Conservation (phyloP, 1,140 invertebrate genomes). For the Leguminivora glycinivorella region DNA sequence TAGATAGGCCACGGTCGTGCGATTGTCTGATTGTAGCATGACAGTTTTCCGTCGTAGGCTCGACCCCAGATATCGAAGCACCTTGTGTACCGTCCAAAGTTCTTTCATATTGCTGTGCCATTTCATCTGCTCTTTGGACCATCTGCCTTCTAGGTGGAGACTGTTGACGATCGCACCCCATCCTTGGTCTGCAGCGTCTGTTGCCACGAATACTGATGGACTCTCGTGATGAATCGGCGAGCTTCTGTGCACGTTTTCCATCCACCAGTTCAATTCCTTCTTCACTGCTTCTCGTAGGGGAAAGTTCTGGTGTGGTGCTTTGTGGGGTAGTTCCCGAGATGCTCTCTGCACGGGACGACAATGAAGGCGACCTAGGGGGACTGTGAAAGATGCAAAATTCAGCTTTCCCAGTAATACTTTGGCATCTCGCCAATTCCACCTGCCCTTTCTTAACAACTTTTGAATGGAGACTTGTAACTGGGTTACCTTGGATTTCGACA, state of each 20-base stretch:
- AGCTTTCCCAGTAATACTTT: not conserved
- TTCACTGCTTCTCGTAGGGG: not conserved
- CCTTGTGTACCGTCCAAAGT: constrained; percentile 22
- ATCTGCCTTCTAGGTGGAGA: not conserved
- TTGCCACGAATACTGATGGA: constrained; percentile 25
- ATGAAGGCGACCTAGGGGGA: constrained; percentile 68
- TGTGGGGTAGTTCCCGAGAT: not conserved
- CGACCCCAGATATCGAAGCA: not conserved
- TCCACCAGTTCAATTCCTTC: constrained; percentile 39
- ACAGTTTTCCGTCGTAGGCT: constrained; percentile 4
- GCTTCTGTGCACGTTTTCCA: constrained; percentile 29
- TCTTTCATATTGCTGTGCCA: constrained; percentile 41
- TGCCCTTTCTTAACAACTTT: not conserved
- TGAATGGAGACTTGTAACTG: not conserved
- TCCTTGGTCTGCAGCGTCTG: constrained; percentile 33
- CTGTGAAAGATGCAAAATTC: constrained; percentile 72
- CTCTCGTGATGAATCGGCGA: constrained; percentile 29
- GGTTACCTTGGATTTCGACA: not conserved
- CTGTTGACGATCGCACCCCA: constrained; percentile 34
- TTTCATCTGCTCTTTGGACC: constrained; percentile 18
- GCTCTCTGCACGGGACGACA: not conserved
- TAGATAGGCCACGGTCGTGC: too few species aligned
- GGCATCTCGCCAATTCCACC: not conserved
- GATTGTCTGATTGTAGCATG: constrained; percentile 35
- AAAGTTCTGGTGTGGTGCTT: not conserved